A percentile compares a stretch with the other conserved stretches of the same genome.
These are phyloP conservation scores for Asobara japonica DNA, from an alignment of 1,140 invertebrate genomes.

Conservation along the genomic window DNA sequence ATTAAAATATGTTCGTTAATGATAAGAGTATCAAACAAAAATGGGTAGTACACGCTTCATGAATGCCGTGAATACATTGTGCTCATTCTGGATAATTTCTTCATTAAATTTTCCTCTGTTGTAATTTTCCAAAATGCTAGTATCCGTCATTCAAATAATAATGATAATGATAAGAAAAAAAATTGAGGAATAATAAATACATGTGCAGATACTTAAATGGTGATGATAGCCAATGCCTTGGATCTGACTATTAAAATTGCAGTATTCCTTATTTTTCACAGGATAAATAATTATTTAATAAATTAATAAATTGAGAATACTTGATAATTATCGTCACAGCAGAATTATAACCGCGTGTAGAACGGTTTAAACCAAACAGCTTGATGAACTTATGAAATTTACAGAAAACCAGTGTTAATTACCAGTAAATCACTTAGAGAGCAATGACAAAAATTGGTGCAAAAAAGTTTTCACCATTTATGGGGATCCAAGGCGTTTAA, in stretches of 20 bases:
- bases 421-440: slow-evolving; percentile 16
- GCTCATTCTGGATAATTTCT: neutral
- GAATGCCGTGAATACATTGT: slow-evolving; percentile 15
- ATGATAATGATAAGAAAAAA: neutral
- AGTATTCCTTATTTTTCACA: slow-evolving; percentile 23
- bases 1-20: slow-evolving; percentile 25
- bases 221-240: slow-evolving; percentile 58
- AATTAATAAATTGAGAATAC: slow-evolving; percentile 4
- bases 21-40: neutral
- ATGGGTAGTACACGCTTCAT: slow-evolving; percentile 14
- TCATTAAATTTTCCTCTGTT: neutral
- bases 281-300: neutral
- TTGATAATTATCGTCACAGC: neutral
- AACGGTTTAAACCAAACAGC: slow-evolving; percentile 2
- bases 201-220: slow-evolving; percentile 43
- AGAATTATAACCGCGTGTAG: slow-evolving; percentile 6
- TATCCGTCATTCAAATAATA: neutral
- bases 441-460: slow-evolving; percentile 20
- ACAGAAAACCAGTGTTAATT: neutral
- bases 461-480: slow-evolving; percentile 30
- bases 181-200: slow-evolving; percentile 3
- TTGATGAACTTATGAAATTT: slow-evolving; percentile 6
- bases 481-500: slow-evolving; percentile 25
- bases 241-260: slow-evolving; percentile 43
- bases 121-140: neutral